These are phyloP conservation scores for Labeo calbasu DNA, from an alignment of 2,797 vertebrate genomes.

Conservation along the genomic window DNA sequence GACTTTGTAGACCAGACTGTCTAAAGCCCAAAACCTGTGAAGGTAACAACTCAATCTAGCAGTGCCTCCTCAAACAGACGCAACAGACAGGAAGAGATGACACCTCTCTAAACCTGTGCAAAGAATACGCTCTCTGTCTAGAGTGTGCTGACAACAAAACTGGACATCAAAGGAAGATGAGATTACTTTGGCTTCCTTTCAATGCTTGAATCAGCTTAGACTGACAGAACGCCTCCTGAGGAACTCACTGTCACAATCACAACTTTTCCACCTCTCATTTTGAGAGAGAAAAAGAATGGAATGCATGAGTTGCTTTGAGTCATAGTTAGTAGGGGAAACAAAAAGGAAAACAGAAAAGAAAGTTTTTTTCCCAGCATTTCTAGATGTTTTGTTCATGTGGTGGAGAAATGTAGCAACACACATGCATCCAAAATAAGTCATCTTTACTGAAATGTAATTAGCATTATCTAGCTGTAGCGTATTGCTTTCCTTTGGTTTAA, in stretches of 20 bases:
- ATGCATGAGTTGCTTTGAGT: conserved; percentile 19
- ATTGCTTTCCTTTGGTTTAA: too few species aligned
- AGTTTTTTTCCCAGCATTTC: neutral
- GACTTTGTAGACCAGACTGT: neutral
- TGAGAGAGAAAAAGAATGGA: conserved; percentile 3
- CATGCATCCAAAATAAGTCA: neutral
- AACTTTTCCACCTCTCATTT: neutral
- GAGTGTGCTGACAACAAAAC: conserved; percentile 19
- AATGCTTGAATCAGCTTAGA: conserved; percentile 29
- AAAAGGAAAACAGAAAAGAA: too few species aligned
- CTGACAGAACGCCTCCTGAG: neutral
- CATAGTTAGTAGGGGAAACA: too few species aligned
- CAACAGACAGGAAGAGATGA: neutral
- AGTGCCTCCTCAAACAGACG: neutral
- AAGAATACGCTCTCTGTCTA: neutral
- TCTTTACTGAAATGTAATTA: neutral
- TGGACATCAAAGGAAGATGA: conserved; percentile 32
- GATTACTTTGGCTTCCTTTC: conserved; percentile 32
- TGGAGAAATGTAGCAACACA: neutral
- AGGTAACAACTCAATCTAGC: neutral
- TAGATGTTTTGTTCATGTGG: neutral
- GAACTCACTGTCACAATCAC: neutral
- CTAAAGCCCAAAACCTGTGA: neutral
- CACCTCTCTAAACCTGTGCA: neutral
- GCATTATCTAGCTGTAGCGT: neutral